These are phyloP conservation scores for Brachypodius melanocephalos DNA, from an alignment of 2,113 vertebrate species.

Conservation along the genomic window DNA sequence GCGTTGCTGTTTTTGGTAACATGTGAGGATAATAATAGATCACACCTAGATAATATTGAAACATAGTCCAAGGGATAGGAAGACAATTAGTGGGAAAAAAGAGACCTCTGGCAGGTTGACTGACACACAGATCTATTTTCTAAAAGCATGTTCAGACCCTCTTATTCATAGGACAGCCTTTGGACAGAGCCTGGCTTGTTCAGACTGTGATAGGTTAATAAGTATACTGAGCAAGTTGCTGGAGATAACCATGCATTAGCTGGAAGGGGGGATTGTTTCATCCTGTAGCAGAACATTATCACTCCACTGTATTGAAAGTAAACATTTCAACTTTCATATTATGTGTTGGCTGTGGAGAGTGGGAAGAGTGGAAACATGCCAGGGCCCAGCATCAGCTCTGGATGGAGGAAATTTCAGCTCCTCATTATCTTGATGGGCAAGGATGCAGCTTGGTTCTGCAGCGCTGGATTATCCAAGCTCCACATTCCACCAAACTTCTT, in stretches of 20 bases:
- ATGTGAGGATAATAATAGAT: not conserved
- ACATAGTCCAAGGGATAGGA: not conserved
- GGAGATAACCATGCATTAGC: not conserved
- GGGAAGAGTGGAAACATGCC: not conserved
- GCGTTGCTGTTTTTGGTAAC: not conserved
- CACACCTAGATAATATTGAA: not conserved
- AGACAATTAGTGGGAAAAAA: not conserved
- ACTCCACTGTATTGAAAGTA: not conserved
- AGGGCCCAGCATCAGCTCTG: not conserved
- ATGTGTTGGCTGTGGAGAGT: not conserved
- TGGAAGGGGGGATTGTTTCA: not conserved
- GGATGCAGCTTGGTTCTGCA: not conserved
- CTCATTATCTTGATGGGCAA: not conserved
- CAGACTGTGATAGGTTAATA: not conserved
- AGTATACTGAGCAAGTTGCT: not conserved
- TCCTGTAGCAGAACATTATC: not conserved
- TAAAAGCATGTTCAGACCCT: not conserved
- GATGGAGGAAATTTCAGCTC: not conserved
- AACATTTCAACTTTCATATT: not conserved
- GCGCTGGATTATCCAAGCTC: fast-evolving
- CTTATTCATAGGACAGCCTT: not conserved
- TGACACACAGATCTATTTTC: not conserved
- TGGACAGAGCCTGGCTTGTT: not conserved
- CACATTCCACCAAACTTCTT: not conserved
- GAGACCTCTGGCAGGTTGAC: not conserved